These are phyloP conservation scores for Ophion slaviceki DNA, from an alignment of 2,888 invertebrate genomes.

Conservation along the genomic window DNA sequence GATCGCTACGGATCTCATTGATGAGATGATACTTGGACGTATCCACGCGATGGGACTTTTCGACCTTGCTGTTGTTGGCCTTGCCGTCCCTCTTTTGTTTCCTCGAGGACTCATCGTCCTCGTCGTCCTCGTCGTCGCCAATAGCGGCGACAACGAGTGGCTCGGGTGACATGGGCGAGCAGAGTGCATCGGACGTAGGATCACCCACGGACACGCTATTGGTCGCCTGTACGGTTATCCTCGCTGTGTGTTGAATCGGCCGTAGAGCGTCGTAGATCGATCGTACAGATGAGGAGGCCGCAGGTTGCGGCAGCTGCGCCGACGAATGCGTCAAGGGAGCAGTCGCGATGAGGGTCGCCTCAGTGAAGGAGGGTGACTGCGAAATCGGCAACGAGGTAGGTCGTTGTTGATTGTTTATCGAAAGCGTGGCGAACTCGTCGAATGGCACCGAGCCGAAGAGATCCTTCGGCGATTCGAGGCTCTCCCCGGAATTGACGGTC, in stretches of 20 bases:
- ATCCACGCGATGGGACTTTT: constrained; percentile 65
- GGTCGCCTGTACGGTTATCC: constrained; percentile 73
- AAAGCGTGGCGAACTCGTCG: constrained; percentile 78
- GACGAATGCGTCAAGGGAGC: constrained; percentile 70
- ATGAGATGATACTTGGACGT: constrained; percentile 85
- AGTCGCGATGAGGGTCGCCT: constrained; percentile 70
- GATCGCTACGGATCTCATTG: constrained; percentile 83
- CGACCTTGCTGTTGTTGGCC: constrained; percentile 71
- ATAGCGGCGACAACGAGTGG: constrained; percentile 75
- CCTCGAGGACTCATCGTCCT: constrained; percentile 68
- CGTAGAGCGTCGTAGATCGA: constrained; percentile 68
- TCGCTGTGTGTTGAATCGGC: constrained; percentile 71
- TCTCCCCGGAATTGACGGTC: constrained; percentile 77
- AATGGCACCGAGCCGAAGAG: constrained; percentile 82
- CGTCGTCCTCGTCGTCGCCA: background rate
- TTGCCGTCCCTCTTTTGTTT: constrained; percentile 83
- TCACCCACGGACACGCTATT: constrained; percentile 75
- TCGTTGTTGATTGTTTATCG: constrained; percentile 72
- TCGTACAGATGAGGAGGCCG: background rate
- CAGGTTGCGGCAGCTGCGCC: constrained; percentile 54
- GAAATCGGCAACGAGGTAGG: constrained; percentile 79
- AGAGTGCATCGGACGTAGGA: constrained; percentile 67
- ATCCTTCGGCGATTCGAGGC: constrained; percentile 73
- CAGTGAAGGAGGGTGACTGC: constrained; percentile 76
- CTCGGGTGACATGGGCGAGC: constrained; percentile 79